Conservation (phyloP, 1,140 invertebrate species). For the Saccostrea echinata region DNA sequence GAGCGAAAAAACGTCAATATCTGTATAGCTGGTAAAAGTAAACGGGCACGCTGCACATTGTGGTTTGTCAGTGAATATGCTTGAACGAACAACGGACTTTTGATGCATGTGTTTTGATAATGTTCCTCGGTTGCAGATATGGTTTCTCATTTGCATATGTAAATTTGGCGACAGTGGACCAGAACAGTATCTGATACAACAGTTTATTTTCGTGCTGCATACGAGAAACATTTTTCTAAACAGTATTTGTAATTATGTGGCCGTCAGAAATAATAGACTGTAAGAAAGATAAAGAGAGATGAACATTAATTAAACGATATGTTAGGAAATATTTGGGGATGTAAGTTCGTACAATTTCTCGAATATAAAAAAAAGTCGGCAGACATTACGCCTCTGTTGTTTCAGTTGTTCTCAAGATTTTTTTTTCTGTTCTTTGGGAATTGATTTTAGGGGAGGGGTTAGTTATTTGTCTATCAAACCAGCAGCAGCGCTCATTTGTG, state of each 20-base stretch:
- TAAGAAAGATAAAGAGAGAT: not conserved
- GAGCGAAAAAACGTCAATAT: not conserved
- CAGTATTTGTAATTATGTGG: not conserved
- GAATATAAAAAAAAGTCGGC: not conserved
- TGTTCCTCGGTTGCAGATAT: conserved; percentile 10
- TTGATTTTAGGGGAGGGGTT: not conserved
- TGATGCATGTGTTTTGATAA: conserved; percentile 10
- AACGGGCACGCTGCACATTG: not conserved
- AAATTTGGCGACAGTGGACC: conserved; percentile 20
- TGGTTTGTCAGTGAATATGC: not conserved
- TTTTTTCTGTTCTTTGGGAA: not conserved
- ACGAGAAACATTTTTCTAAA: not conserved
- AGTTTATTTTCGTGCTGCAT: not conserved
- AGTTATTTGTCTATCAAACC: conserved; percentile 28
- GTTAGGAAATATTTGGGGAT: not conserved
- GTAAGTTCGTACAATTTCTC: not conserved
- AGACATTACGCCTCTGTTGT: not conserved
- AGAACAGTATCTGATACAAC: not conserved
- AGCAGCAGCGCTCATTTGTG: not conserved
- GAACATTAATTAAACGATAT: not conserved
- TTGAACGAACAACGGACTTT: conserved; percentile 10
- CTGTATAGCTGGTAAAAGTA: not conserved
- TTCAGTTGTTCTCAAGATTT: not conserved
- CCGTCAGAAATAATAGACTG: not conserved
- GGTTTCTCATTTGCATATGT: conserved; percentile 26